Percentiles rank a stretch among this genome's conserved stretches.
Conservation (phyloP, 1,140 invertebrate species). For the Calephelis nemesis region DNA sequence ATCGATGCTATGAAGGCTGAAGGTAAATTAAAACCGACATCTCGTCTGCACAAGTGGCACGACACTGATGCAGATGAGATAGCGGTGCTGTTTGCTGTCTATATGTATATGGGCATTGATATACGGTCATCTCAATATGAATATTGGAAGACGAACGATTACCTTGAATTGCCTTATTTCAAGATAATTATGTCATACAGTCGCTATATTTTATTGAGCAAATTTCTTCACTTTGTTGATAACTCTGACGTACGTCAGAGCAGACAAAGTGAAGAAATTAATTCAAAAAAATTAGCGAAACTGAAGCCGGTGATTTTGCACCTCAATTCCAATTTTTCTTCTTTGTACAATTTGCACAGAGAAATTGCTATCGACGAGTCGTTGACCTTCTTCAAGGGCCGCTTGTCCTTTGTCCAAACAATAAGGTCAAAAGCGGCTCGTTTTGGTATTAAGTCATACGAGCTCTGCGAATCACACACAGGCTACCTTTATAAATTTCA, state of each 20-base stretch:
- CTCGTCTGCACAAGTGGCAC: neutral
- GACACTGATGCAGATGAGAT: constrained; percentile 13
- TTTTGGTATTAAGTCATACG: constrained; percentile 31
- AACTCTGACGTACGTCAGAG: constrained; percentile 10
- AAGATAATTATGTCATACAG: no score
- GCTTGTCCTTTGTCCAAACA: constrained; percentile 11
- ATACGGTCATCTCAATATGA: no score
- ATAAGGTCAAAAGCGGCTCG: constrained; percentile 10
- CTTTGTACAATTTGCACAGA: constrained; percentile 16
- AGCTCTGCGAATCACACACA: constrained; percentile 30
- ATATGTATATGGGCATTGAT: no score
- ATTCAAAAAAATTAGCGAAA: constrained; percentile 9
- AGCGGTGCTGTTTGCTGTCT: constrained; percentile 1
- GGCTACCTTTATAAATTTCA: constrained; percentile 27
- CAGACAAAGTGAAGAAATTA: constrained; percentile 8
- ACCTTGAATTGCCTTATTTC: no score
- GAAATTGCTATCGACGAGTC: constrained; percentile 13
- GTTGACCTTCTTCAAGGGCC: constrained; percentile 7
- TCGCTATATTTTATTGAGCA: no score
- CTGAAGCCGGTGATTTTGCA: constrained; percentile 5
- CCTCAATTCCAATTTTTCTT: constrained; percentile 11
- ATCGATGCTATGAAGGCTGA: constrained; percentile 6
- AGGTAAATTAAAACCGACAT: constrained; percentile 9
- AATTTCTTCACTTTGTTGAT: no score
- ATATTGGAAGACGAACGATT: no score